A percentile compares a stretch with the other conserved stretches of the same genome.
phyloP scores from a whole-genome alignment of 2,113 vertebrate species.

The Zosterops lateralis region DNA sequence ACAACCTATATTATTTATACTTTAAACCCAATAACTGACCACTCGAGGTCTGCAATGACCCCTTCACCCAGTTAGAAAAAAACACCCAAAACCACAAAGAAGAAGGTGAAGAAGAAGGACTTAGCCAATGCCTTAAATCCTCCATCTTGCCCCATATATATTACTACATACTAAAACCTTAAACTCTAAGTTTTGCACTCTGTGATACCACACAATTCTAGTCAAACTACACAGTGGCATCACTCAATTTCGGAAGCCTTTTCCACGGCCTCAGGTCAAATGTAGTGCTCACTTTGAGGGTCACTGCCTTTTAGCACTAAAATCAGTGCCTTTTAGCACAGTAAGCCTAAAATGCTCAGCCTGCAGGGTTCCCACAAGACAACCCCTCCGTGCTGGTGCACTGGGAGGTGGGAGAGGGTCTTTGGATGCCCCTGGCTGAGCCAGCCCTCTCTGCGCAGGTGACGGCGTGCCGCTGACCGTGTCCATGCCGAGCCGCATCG shows the following conservation, averaged over 20 bases:
- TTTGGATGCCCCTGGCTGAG: fast-evolving
- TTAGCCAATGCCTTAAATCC: background rate
- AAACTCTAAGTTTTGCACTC: background rate
- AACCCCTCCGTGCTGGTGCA: background rate
- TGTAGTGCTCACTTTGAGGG: no score
- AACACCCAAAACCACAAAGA: background rate
- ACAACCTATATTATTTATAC: background rate
- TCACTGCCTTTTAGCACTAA: no score
- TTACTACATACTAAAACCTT: background rate
- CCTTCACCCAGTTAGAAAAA: background rate
- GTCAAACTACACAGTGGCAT: background rate
- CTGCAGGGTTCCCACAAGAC: background rate
- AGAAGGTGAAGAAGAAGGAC: no score
- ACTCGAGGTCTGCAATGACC: background rate
- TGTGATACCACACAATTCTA: background rate
- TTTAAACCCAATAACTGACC: no score
- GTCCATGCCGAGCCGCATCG: constrained; percentile 78
- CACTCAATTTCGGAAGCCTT: background rate
- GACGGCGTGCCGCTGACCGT: constrained; percentile 72
- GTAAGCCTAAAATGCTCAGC: background rate
- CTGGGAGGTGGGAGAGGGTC: background rate
- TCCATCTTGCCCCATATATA: background rate
- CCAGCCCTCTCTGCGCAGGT: background rate
- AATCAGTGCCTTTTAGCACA: no score
- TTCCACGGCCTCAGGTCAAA: background rate